phyloP scores from a whole-genome alignment of 2,113 vertebrate species.

The Alaudala cheleensis region DNA sequence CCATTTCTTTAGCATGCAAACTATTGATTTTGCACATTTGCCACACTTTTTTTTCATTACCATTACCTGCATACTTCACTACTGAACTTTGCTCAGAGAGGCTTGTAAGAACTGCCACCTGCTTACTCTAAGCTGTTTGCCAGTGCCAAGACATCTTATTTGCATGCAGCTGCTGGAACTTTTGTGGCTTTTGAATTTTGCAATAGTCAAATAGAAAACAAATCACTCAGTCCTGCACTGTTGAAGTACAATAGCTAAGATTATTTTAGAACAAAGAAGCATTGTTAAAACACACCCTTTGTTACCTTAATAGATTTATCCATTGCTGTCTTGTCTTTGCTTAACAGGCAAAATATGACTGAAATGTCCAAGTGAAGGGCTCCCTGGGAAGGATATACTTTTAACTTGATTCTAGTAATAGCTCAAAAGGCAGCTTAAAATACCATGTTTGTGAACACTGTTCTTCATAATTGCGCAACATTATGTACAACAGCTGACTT shows the following conservation, averaged over 20 bases:
- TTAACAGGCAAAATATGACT: neutral
- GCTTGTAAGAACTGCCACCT: neutral
- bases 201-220: conserved; percentile 64
- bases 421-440: neutral
- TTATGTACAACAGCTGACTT: neutral
- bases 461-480: neutral
- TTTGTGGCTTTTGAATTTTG: conserved; percentile 34
- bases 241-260: neutral
- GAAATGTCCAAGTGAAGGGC: neutral
- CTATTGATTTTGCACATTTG: neutral
- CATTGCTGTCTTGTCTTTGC: neutral
- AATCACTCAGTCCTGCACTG: neutral
- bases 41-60: neutral
- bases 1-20: neutral
- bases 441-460: neutral
- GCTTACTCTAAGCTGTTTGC: neutral
- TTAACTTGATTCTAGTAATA: neutral
- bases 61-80: neutral
- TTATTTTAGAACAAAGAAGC: neutral
- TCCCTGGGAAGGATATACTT: neutral
- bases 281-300: neutral
- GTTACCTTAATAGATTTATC: neutral
- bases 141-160: conserved; percentile 23
- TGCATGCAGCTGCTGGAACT: conserved; percentile 58
- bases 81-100: neutral